Conservation (phyloP, 2,113 vertebrate species). For the Chaenogobius annularis region DNA sequence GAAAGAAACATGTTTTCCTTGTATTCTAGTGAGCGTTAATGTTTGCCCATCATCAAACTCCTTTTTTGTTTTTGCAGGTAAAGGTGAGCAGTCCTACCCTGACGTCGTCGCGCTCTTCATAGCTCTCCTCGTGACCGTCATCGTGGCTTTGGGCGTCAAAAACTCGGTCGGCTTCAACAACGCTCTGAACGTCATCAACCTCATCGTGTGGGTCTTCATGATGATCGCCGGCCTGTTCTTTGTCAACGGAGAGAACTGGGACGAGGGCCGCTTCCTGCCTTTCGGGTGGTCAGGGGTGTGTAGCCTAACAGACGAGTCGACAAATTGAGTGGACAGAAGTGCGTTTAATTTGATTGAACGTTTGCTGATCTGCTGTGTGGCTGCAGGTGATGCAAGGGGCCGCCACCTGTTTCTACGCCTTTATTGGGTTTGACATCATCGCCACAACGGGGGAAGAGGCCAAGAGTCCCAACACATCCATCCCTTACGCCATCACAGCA, state of each 20-base stretch:
- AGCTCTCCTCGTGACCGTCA: slow-evolving; percentile 88
- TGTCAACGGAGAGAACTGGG: slow-evolving; percentile 91
- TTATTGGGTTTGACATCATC: slow-evolving; percentile 98
- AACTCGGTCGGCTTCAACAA: slow-evolving; percentile 98
- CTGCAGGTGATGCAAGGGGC: slow-evolving; percentile 94
- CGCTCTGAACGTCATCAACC: slow-evolving; percentile 90
- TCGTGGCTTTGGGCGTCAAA: slow-evolving; percentile 93
- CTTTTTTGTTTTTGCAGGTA: slow-evolving; percentile 72
- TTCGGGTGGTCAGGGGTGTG: slow-evolving; percentile 97
- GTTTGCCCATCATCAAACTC: too few species aligned
- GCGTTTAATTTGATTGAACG: background rate
- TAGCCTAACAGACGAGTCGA: background rate
- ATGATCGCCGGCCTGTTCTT: slow-evolving; percentile 95
- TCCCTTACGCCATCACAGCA: slow-evolving; percentile 96
- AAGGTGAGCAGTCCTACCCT: slow-evolving; percentile 95
- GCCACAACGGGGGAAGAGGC: slow-evolving; percentile 97
- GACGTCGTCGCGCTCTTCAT: slow-evolving; percentile 94
- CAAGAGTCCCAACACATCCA: slow-evolving; percentile 97
- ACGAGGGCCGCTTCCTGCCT: slow-evolving; percentile 89
- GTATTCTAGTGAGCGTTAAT: too few species aligned
- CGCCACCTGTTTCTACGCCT: slow-evolving; percentile 97
- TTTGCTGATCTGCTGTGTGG: background rate
- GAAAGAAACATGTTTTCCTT: too few species aligned
- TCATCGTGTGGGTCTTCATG: slow-evolving; percentile 95
- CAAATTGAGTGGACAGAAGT: background rate